Evolutionary conservation across 2,113 vertebrate genomes (phyloP).

Genomic region (Butorides virescens): DNA sequence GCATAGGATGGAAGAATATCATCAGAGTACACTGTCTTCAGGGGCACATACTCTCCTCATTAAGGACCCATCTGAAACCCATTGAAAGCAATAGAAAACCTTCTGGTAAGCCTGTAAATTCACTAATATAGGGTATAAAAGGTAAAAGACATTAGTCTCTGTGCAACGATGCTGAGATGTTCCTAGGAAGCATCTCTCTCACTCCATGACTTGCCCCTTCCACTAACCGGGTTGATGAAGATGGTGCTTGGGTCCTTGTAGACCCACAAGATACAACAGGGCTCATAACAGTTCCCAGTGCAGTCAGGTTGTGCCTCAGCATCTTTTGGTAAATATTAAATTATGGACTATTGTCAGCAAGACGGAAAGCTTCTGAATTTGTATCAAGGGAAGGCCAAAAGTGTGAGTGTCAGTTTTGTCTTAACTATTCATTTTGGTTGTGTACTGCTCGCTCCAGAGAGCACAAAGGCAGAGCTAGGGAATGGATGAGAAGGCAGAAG

Average conservation of each 20-base stretch:
- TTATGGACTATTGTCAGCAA: background rate
- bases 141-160: background rate
- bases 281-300: background rate
- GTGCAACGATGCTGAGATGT: background rate
- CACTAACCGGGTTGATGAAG: background rate
- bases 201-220: background rate
- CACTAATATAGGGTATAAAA: background rate
- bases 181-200: background rate
- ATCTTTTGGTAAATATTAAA: background rate
- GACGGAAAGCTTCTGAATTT: background rate
- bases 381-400: background rate
- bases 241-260: background rate
- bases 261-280: background rate
- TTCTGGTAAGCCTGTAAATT: background rate
- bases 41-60: background rate
- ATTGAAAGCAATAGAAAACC: background rate
- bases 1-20: background rate
- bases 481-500: background rate
- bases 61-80: background rate
- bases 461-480: background rate
- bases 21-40: background rate
- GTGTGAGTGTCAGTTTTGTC: background rate
- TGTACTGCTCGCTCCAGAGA: background rate
- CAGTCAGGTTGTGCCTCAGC: background rate
- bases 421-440: background rate